Base-by-base conservation (phyloP, 2,888 invertebrate genomes). In the Megastigmus dorsalis region DNA sequence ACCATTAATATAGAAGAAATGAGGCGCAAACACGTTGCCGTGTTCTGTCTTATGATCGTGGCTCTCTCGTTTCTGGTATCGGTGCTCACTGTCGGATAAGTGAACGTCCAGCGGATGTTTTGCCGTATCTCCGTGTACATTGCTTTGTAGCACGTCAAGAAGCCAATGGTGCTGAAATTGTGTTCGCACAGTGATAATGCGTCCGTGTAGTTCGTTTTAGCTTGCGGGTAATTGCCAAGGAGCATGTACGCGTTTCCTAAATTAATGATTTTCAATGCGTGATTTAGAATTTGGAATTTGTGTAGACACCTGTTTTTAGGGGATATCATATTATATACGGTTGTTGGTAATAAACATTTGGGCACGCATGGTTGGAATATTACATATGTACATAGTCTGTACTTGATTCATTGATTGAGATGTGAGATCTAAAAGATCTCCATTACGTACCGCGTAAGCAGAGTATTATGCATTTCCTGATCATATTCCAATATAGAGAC, bases 181-280 rank as follows among this genome's bases (percentile, higher is more conserved):
- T n/a, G 4, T 15, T 41, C 59, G 5, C 36, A 70, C 1, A 80
- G 15, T 0, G 55, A 43, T 23, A 80, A 38, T 1, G 82, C 84
- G 3, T 79, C 71, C 1, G 20, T 15, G 7, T 81, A 84, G 28
- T 69, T 79, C 3, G 60, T 79, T 30, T 70, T 77, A 1, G 84
- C 84, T 59, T 80, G 76, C 0, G 54, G 60, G 23, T 78, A 80
- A 57, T 82, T 79, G 3, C 84, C 84, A 1, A 81, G 69, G 2
- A 65, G 72, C 13, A 50, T 18, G 43, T 80, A 70, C 1, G 83
- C 83, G 23, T 84, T 81, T 0, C 84, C 84, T 84, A 28, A n/a
- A 59, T 6, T n/a, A n/a, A n/a, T n/a, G n/a, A n/a, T n/a, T n/a
- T n/a, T n/a, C n/a, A n/a, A n/a, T n/a, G n/a, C n/a, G n/a, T n/a